Percentiles rank a stretch among this genome's conserved stretches.
Conservation (phyloP, 1,140 invertebrate species). For the Ctenoplectra terminalis region DNA sequence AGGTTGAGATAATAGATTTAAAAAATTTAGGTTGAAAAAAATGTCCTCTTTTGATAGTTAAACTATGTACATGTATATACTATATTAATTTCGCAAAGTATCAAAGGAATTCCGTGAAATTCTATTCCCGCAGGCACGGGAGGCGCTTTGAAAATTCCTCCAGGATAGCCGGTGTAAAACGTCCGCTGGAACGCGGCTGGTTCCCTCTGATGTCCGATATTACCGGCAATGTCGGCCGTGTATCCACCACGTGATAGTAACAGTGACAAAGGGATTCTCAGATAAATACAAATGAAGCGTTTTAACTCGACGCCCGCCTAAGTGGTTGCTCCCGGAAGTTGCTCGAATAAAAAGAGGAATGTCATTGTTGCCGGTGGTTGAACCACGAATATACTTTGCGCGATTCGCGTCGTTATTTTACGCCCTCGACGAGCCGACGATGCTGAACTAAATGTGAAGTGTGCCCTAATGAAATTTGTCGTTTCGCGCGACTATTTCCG, state of each 20-base stretch:
- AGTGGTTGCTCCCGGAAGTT: slow-evolving; percentile 6
- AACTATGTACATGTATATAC: slow-evolving; percentile 7
- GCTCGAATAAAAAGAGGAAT: slow-evolving; percentile 6
- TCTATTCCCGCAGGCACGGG: slow-evolving; percentile 38
- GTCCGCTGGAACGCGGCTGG: slow-evolving; percentile 48
- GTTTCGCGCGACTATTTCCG: slow-evolving; percentile 17
- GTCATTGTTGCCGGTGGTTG: background rate
- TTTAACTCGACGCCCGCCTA: background rate
- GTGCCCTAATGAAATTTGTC: slow-evolving; percentile 40
- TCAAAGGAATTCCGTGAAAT: slow-evolving; percentile 51
- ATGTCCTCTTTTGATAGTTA: no score
- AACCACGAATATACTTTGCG: background rate
- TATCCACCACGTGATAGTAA: slow-evolving; percentile 49
- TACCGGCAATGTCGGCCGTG: slow-evolving; percentile 31
- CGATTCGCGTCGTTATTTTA: slow-evolving; percentile 11
- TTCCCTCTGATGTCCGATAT: slow-evolving; percentile 59
- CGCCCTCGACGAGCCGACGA: no score
- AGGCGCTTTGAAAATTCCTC: slow-evolving; percentile 58
- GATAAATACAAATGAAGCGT: slow-evolving; percentile 54
- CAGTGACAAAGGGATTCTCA: slow-evolving; percentile 57
- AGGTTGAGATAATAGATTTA: no score
- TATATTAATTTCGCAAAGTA: slow-evolving; percentile 5
- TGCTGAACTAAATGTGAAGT: slow-evolving; percentile 40
- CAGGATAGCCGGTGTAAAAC: slow-evolving; percentile 55
- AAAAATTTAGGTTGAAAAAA: background rate